Percentiles rank a stretch among this genome's conserved stretches.
These are phyloP conservation scores for Pelecanus crispus DNA, from an alignment of 2,113 vertebrate species.

Conservation along the genomic window DNA sequence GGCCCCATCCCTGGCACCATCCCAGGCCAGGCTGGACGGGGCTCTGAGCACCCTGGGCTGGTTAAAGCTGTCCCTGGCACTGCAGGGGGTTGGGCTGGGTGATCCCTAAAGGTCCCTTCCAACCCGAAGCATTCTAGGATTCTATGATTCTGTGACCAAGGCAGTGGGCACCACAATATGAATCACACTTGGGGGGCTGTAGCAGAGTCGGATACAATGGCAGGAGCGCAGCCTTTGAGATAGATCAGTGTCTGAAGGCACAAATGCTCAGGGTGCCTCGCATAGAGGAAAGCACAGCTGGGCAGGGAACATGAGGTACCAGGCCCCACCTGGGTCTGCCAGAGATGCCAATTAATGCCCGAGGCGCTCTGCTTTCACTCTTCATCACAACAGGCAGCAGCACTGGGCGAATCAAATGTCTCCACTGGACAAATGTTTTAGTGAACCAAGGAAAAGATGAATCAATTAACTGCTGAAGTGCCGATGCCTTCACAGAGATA, in stretches of 20 bases:
- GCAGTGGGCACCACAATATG: not conserved
- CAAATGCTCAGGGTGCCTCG: not conserved
- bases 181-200: not conserved
- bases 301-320: not conserved
- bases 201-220: not conserved
- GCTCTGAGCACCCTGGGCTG: too few species aligned
- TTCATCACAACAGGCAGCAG: not conserved
- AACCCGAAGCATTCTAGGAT: too few species aligned
- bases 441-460: not conserved
- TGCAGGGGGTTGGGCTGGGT: too few species aligned
- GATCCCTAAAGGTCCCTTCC: too few species aligned
- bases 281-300: not conserved
- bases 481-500: not conserved
- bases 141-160: too few species aligned
- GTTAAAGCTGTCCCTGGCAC: too few species aligned
- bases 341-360: not conserved
- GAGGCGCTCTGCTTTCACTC: not conserved
- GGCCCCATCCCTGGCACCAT: too few species aligned
- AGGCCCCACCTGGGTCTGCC: not conserved
- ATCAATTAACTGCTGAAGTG: not conserved
- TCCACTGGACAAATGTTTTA: not conserved
- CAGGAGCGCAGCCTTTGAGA: not conserved
- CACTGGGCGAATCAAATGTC: not conserved
- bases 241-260: not conserved
- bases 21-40: too few species aligned